A percentile compares a stretch with the other conserved stretches of the same genome.
Evolutionary conservation across 1,140 invertebrate species (phyloP).

Genomic region (Calliphora vicina): DNA sequence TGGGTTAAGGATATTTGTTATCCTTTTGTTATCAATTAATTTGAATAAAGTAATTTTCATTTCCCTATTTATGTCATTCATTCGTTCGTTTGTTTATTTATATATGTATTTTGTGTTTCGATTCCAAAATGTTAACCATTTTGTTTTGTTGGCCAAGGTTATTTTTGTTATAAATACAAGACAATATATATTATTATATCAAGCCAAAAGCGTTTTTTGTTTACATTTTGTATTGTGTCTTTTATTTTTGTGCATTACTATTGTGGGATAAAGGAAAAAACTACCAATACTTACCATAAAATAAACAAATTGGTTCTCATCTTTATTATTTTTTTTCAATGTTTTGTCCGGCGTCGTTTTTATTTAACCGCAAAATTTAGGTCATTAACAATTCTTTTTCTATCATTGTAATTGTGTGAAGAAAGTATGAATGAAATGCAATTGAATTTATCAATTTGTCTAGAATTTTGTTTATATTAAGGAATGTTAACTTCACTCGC

Average conservation of each 20-base stretch:
- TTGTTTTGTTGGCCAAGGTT: slow-evolving; percentile 3
- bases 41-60: too few species aligned
- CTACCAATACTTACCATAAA: neutral
- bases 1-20: neutral
- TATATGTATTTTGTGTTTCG: neutral
- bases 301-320: neutral
- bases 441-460: neutral
- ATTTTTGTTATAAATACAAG: neutral
- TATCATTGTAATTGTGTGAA: neutral
- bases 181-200: neutral
- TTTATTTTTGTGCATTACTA: neutral
- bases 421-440: too few species aligned
- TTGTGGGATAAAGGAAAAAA: neutral
- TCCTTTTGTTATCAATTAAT: neutral
- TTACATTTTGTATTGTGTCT: neutral
- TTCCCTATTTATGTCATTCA: too few species aligned
- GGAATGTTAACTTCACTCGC: neutral
- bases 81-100: too few species aligned
- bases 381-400: neutral
- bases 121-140: neutral
- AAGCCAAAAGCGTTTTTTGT: neutral
- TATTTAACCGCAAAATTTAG: neutral
- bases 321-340: neutral
- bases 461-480: neutral
- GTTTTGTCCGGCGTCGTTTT: neutral